Base-by-base conservation (phyloP, 2,888 invertebrate species). In the Iphiclides podalirius region DNA sequence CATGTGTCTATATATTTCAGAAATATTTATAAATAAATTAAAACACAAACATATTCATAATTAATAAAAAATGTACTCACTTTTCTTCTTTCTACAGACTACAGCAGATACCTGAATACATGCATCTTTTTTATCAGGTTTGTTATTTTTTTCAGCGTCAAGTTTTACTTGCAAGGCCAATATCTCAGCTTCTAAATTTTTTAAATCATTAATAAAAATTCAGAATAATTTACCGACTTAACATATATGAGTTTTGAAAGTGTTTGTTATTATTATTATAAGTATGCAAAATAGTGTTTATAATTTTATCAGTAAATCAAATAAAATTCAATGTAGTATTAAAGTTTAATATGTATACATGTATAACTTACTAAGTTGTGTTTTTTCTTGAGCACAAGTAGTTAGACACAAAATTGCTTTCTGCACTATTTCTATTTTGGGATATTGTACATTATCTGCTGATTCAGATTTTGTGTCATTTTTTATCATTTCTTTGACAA, bases 361-460 rank as follows among this genome's bases (percentile, higher is more conserved):
- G n/a, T 11, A 31, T 1, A 11, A 34, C 87, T 77, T 78, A 88
- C 87, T 83, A 49, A 86, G 63, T 63, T 75, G 76, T 46, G 80
- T 78, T 63, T 79, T 84, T 55, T 86, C 80, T 55, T 79, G 67
- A 16, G 62, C 54, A 64, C 63, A 79, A 51, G 75, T 77, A 17
- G 65, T 75, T 4, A 88, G 63, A 53, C 80, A 86, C 49, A 75
- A 44, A 12, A 83, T 83, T 28, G 88, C 87, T 60, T 81, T 82
- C 53, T 85, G 85, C 2, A 88, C 63, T 6, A 87, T 81, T 70
- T 87, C 88, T 55, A 88, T 72, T 66, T 87, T 88, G 13, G 88
- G 76, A 58, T 75, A 81, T 56, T 85, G 86, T 3, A 72, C 69
- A 65, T 74, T 79, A 47, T 82, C 82, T 35, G 53, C 41, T 23